These are phyloP conservation scores for Epizoanthus ramosus DNA, from an alignment of 92 coral and sea anemone genomes.

Conservation along the genomic window DNA sequence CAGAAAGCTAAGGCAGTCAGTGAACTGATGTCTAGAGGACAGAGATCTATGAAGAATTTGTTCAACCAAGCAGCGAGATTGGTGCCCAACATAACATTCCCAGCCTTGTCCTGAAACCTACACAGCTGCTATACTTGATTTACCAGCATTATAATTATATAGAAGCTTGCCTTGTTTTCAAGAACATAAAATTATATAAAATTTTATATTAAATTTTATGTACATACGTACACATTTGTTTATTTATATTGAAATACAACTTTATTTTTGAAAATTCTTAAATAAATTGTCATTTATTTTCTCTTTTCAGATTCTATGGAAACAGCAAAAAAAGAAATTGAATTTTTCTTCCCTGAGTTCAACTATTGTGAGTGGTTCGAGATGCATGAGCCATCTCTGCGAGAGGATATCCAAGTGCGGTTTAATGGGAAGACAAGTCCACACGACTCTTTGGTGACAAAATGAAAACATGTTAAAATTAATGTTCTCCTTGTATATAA, in stretches of 20 bases:
- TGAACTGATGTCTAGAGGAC: no score
- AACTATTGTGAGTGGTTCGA: constrained; percentile 55
- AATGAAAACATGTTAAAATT: neutral
- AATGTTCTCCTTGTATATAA: neutral
- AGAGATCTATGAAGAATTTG: no score
- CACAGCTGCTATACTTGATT: no score
- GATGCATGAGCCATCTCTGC: constrained; percentile 46
- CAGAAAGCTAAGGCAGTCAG: no score
- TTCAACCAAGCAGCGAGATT: no score
- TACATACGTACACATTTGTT: no score
- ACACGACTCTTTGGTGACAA: constrained; percentile 17
- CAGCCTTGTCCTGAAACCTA: no score
- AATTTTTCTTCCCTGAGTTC: constrained; percentile 89
- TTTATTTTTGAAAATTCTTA: neutral
- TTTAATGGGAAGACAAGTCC: neutral
- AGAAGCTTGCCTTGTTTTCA: neutral
- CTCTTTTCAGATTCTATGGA: constrained; percentile 74
- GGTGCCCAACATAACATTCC: no score
- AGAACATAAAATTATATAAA: no score
- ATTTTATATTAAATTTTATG: no score
- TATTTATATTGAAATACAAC: neutral
- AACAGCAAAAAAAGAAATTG: constrained; percentile 86
- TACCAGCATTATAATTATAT: no score
- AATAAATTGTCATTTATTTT: neutral
- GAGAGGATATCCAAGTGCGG: constrained; percentile 18